These are phyloP conservation scores for Pemphigus obesinymphae DNA, from an alignment of 1,140 invertebrate species.

Conservation along the genomic window DNA sequence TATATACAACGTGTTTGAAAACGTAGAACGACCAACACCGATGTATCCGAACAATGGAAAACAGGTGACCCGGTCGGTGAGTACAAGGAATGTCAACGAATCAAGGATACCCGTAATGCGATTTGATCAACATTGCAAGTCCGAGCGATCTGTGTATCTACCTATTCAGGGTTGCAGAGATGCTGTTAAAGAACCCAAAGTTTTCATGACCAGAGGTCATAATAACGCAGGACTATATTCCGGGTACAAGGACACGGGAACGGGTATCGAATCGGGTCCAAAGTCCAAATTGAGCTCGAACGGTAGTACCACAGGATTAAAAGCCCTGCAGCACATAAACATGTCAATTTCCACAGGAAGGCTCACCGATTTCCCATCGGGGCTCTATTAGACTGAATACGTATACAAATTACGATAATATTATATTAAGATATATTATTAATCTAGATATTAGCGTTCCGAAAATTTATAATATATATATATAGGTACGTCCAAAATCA, in stretches of 20 bases:
- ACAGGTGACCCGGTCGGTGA: conserved; percentile 43
- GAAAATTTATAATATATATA: background rate
- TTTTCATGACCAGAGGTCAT: conserved; percentile 58
- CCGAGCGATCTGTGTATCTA: conserved; percentile 26
- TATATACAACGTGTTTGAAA: background rate
- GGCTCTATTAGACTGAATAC: conserved; percentile 57
- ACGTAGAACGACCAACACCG: background rate
- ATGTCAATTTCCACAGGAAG: conserved; percentile 53
- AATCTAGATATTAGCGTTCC: background rate
- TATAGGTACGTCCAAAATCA: too few species aligned
- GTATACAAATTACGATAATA: background rate
- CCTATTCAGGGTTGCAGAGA: background rate
- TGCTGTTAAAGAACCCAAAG: background rate
- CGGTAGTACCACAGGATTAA: conserved; percentile 43
- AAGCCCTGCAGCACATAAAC: conserved; percentile 42
- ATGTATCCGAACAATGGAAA: background rate
- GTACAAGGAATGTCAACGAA: conserved; percentile 40
- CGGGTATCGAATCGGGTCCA: conserved; percentile 44
- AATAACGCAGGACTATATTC: conserved; percentile 60
- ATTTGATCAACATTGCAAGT: conserved; percentile 28
- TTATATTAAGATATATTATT: background rate
- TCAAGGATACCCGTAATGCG: conserved; percentile 7
- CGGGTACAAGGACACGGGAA: conserved; percentile 52
- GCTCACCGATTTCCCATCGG: conserved; percentile 66
- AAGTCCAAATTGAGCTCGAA: conserved; percentile 48